A percentile compares a stretch with the other conserved stretches of the same genome.
phyloP scores from a whole-genome alignment of 2,797 vertebrate species.

The Pipistrellus kuhlii region DNA sequence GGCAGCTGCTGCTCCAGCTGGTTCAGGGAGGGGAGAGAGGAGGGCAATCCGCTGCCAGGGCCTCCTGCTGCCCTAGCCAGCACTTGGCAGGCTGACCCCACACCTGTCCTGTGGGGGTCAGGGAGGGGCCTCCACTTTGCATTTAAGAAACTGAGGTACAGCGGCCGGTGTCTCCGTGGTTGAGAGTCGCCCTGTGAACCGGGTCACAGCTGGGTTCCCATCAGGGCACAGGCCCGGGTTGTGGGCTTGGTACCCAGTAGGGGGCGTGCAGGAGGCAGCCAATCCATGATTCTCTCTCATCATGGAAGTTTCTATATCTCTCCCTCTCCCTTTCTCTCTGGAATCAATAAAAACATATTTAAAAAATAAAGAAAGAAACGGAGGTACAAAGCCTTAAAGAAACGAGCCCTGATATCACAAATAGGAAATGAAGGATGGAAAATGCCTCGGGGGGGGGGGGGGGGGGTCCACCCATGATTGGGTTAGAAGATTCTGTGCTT shows the following conservation, averaged over 20 bases:
- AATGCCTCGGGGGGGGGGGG: neutral
- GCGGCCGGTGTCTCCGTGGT: too few relatives aligned
- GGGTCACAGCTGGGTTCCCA: too few relatives aligned
- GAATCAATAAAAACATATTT: too few relatives aligned
- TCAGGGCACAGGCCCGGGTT: too few relatives aligned
- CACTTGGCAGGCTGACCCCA: neutral
- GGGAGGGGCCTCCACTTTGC: neutral
- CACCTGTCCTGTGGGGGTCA: neutral
- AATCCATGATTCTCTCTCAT: too few relatives aligned
- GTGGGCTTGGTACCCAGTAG: too few relatives aligned
- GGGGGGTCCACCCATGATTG: neutral
- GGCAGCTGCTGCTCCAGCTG: neutral
- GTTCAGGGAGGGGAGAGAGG: neutral
- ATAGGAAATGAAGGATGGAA: neutral
- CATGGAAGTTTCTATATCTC: too few relatives aligned
- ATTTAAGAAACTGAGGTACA: neutral
- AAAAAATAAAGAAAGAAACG: too few relatives aligned
- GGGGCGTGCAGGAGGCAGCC: too few relatives aligned
- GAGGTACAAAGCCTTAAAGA: neutral
- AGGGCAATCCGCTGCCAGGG: neutral
- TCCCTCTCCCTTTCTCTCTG: too few relatives aligned
- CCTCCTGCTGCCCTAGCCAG: neutral
- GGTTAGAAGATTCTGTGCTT: neutral
- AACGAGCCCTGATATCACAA: neutral
- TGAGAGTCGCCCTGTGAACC: too few relatives aligned